These are phyloP conservation scores for Peromyscus polionotus DNA, from an alignment of 2,113 vertebrate genomes.

Conservation along the genomic window DNA sequence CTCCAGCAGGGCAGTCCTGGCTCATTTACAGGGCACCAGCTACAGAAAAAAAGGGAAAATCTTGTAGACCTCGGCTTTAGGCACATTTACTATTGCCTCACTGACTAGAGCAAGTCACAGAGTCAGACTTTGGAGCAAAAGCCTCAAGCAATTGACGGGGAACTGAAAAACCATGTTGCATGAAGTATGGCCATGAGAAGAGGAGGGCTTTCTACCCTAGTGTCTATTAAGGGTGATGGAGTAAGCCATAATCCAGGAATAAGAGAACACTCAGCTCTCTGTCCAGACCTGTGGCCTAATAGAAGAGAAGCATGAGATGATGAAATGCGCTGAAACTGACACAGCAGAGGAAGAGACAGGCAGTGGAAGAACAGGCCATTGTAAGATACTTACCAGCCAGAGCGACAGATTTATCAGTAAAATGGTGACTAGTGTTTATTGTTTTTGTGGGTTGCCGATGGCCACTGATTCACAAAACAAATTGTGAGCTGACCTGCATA, in stretches of 20 bases:
- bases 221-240: neutral
- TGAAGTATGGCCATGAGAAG: neutral
- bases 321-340: neutral
- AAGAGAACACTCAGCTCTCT: neutral
- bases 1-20: neutral
- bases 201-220: neutral
- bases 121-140: neutral
- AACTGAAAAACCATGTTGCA: neutral
- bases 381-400: neutral
- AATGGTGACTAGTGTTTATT: too few relatives aligned
- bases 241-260: neutral
- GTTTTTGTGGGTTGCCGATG: neutral
- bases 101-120: neutral
- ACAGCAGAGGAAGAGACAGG: neutral
- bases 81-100: neutral
- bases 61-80: neutral
- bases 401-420: neutral
- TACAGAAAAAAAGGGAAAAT: neutral
- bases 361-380: neutral
- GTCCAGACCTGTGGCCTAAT: neutral
- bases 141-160: neutral
- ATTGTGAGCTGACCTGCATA: neutral
- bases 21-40: neutral
- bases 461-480: neutral
- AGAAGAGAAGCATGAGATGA: neutral